Conservation (phyloP, 2,888 invertebrate genomes). For the Drosophila colorata region DNA sequence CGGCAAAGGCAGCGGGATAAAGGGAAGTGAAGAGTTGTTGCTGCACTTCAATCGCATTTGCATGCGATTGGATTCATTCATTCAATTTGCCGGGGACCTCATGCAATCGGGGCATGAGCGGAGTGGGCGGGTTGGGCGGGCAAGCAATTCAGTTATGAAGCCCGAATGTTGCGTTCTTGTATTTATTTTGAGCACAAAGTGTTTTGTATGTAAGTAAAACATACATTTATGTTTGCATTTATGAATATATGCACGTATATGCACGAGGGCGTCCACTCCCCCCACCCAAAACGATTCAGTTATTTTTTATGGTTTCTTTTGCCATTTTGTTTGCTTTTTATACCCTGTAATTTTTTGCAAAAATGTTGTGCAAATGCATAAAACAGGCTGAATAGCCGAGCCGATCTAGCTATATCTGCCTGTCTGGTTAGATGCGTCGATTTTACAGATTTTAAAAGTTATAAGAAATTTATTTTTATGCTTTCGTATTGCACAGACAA, state of each 20-base stretch:
- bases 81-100: conserved; percentile 55
- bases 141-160: conserved; percentile 68
- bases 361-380: not conserved
- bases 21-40: not conserved
- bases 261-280: conserved; percentile 4
- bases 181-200: conserved; percentile 55
- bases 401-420: no score
- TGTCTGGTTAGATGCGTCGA: no score
- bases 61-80: conserved; percentile 64
- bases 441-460: no score
- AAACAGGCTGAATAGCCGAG: no score
- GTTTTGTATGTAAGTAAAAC: conserved; percentile 50
- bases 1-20: not conserved
- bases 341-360: not conserved
- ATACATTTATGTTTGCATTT: conserved; percentile 63
- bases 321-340: conserved; percentile 23
- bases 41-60: conserved; percentile 69
- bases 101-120: conserved; percentile 52
- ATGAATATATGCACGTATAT: conserved; percentile 53
- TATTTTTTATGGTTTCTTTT: conserved; percentile 54
- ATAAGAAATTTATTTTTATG: no score
- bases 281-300: conserved; percentile 17
- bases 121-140: not conserved
- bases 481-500: no score
- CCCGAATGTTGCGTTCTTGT: conserved; percentile 58